A percentile compares a stretch with the other conserved stretches of the same genome.
Conservation (phyloP, 1,140 invertebrate genomes). For the Arion vulgaris region DNA sequence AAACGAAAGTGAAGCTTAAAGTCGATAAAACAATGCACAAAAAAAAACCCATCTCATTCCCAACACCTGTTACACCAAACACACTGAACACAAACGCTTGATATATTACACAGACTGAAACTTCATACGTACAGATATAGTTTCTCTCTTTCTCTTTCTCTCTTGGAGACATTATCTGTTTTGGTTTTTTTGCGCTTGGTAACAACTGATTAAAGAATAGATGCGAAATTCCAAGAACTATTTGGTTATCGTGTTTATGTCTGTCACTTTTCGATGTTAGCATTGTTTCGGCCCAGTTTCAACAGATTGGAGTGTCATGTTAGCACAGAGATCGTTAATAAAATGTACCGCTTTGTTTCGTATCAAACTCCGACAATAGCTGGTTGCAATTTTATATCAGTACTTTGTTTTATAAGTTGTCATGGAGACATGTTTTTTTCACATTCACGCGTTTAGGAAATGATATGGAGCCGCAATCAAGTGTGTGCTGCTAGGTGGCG, state of each 20-base stretch:
- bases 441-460: background rate
- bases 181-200: background rate
- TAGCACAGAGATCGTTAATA: background rate
- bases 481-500: background rate
- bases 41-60: background rate
- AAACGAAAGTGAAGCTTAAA: background rate
- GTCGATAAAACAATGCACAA: conserved; percentile 4
- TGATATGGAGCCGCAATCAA: background rate
- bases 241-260: background rate
- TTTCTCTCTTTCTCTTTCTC: background rate
- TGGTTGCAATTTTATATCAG: background rate
- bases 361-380: background rate
- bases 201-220: background rate
- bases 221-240: background rate
- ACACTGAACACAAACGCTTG: background rate
- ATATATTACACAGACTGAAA: background rate
- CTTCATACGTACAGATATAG: background rate
- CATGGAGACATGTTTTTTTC: background rate
- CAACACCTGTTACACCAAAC: background rate
- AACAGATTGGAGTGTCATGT: conserved; percentile 7
- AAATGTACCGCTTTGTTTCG: conserved; percentile 3
- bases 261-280: background rate
- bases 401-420: background rate
- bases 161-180: background rate
- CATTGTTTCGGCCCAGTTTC: background rate